A percentile compares a stretch with the other conserved stretches of the same genome.
Evolutionary conservation across 37 sponge, comb jelly and placozoan species (phyloP).

Genomic region (Eunapius fragilis): DNA sequence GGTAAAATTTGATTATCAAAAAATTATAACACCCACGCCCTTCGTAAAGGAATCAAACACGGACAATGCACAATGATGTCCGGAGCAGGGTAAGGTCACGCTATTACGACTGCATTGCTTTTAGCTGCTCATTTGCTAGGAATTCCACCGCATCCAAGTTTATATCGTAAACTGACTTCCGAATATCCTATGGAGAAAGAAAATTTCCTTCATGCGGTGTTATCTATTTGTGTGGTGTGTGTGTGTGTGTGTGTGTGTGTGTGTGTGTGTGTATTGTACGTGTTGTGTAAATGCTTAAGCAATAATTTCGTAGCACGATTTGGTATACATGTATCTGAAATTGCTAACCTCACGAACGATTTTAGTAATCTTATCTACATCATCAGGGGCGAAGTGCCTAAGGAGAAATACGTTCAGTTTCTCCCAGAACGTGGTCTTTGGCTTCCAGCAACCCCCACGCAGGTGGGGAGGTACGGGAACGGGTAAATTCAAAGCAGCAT

Average conservation of each 20-base stretch:
- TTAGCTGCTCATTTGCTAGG: slow-evolving; percentile 20
- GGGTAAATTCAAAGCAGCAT: background rate
- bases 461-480: background rate
- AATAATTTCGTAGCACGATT: background rate
- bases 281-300: background rate
- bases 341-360: slow-evolving; percentile 15
- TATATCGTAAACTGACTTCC: slow-evolving; percentile 4
- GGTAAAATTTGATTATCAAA: no score
- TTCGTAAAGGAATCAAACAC: background rate
- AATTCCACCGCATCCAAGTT: slow-evolving; percentile 36
- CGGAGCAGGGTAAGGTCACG: background rate
- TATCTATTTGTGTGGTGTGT: no score
- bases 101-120: background rate
- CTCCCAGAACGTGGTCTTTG: background rate
- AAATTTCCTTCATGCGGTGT: no score
- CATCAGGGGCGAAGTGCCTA: slow-evolving; percentile 19
- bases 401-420: slow-evolving; percentile 9
- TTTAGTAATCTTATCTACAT: slow-evolving; percentile 17
- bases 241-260: no score
- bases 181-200: slow-evolving; percentile 17
- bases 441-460: background rate
- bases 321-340: background rate
- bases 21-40: background rate
- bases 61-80: background rate
- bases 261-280: no score